Percentiles rank a stretch among this genome's conserved stretches.
Evolutionary conservation across 2,797 vertebrate genomes (phyloP).

Genomic region (Chaunax sp.): DNA sequence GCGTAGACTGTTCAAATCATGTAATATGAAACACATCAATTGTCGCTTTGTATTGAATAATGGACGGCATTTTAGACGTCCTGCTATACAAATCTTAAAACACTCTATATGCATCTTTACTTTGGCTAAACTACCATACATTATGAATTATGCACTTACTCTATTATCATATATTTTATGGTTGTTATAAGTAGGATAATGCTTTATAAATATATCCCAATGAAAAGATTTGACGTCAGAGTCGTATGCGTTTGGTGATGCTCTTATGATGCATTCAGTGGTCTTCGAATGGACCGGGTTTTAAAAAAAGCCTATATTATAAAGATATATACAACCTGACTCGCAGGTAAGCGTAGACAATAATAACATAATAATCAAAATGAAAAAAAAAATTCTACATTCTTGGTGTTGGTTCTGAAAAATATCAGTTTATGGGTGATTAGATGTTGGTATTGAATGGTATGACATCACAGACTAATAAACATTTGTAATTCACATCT

Average conservation of each 20-base stretch:
- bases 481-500: not conserved
- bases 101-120: not conserved
- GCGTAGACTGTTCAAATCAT: not conserved
- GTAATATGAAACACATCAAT: not conserved
- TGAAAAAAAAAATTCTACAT: not conserved
- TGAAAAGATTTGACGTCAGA: slow-evolving; percentile 75
- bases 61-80: not conserved
- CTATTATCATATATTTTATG: rapidly evolving
- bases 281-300: not conserved
- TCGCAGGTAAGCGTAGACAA: rapidly evolving
- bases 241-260: slow-evolving; percentile 66
- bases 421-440: rapidly evolving
- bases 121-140: too few relatives aligned
- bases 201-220: slow-evolving; percentile 20
- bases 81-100: not conserved
- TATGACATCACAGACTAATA: too few relatives aligned
- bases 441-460: too few relatives aligned
- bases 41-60: not conserved
- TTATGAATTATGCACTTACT: not conserved
- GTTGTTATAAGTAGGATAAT: not conserved
- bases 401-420: not conserved
- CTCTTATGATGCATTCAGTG: slow-evolving; percentile 54
- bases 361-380: not conserved
- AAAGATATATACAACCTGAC: not conserved
- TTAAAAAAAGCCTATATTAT: not conserved